Percentiles rank a stretch among this genome's conserved stretches.
Conservation (phyloP, 2,888 invertebrate species). For the Trissoscelio sp. region DNA sequence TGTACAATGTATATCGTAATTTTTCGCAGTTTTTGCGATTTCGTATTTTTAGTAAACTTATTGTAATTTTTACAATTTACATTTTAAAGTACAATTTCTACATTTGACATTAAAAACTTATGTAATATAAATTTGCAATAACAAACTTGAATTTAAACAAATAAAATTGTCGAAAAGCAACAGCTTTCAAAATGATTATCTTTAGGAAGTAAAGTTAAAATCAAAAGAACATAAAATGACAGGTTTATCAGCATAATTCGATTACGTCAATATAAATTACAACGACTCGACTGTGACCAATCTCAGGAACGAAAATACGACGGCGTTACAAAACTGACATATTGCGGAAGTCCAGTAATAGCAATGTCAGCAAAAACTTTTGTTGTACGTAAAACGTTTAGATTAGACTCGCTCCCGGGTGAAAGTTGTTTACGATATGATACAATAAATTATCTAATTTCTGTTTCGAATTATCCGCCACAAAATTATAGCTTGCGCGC, state of each 20-base stretch:
- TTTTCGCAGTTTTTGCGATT: too few relatives aligned
- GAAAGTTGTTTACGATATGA: constrained; percentile 62
- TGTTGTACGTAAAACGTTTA: constrained; percentile 33
- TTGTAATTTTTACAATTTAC: too few relatives aligned
- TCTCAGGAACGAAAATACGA: constrained; percentile 18
- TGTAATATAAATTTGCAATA: too few relatives aligned
- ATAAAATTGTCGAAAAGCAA: too few relatives aligned
- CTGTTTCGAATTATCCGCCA: constrained; percentile 18
- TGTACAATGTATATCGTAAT: too few relatives aligned
- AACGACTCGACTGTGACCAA: constrained; percentile 30
- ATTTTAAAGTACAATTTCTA: too few relatives aligned
- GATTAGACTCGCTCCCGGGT: constrained; percentile 20
- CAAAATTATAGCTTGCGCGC: constrained; percentile 1
- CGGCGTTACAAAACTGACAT: constrained; percentile 42
- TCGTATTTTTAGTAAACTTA: too few relatives aligned
- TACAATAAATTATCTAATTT: constrained; percentile 62
- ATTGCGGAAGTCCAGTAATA: constrained; percentile 58
- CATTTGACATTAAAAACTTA: too few relatives aligned
- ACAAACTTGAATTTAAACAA: too few relatives aligned
- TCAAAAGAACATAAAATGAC: background rate
- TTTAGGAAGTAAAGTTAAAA: background rate
- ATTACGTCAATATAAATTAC: constrained; percentile 33
- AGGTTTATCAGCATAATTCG: constrained; percentile 33
- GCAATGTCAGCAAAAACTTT: constrained; percentile 53
- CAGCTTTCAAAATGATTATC: background rate